These are phyloP conservation scores for Habropoda laboriosa DNA, from an alignment of 1,140 invertebrate species.

Conservation along the genomic window DNA sequence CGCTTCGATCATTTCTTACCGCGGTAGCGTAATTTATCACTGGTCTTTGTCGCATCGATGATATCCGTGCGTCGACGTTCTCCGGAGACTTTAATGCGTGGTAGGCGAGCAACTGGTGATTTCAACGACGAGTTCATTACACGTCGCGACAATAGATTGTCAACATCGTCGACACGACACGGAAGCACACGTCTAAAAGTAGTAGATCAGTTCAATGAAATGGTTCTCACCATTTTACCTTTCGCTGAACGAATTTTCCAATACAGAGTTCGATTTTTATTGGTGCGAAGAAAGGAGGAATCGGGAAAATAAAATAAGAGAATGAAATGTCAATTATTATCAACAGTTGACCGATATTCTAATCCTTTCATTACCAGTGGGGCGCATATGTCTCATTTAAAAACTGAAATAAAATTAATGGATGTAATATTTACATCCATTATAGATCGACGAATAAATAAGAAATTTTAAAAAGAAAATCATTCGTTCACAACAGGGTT, in stretches of 20 bases:
- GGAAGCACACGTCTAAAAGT: not conserved
- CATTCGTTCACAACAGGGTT: too few relatives aligned
- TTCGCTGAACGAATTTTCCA: not conserved
- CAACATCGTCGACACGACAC: not conserved
- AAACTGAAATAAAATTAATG: too few relatives aligned
- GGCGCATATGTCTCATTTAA: too few relatives aligned
- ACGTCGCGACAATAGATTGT: slow-evolving; percentile 13
- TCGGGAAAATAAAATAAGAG: too few relatives aligned
- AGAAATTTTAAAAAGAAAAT: too few relatives aligned
- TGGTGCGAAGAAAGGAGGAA: too few relatives aligned
- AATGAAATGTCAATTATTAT: too few relatives aligned
- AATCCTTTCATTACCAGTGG: too few relatives aligned
- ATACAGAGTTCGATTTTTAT: not conserved
- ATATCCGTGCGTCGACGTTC: slow-evolving; percentile 12
- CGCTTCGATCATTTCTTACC: not conserved
- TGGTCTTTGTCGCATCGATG: not conserved
- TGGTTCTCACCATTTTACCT: not conserved
- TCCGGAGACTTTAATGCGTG: slow-evolving; percentile 48
- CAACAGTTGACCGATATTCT: too few relatives aligned
- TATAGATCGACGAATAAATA: too few relatives aligned
- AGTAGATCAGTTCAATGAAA: too few relatives aligned
- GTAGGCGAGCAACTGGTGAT: slow-evolving; percentile 43
- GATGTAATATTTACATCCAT: too few relatives aligned
- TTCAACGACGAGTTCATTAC: slow-evolving; percentile 54
- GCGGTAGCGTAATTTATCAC: not conserved